Evolutionary conservation across 2,888 invertebrate species (phyloP).

Genomic region (Tetragonula carbonaria): DNA sequence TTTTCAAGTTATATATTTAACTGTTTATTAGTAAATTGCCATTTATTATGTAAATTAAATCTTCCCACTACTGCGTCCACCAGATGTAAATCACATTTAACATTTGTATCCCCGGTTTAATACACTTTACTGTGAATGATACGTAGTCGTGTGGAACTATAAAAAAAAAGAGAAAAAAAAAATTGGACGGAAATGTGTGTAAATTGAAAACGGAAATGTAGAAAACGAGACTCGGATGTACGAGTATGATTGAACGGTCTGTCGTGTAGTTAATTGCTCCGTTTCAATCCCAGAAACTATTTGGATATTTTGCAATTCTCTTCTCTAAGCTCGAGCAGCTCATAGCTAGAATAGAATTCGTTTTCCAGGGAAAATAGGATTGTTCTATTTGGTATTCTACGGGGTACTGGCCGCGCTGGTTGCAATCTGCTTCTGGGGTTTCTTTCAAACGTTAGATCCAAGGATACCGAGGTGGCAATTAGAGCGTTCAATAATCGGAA

Average conservation of each 20-base stretch:
- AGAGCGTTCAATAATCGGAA: constrained; percentile 94
- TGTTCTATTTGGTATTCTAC: constrained; percentile 98
- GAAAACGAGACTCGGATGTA: constrained; percentile 44
- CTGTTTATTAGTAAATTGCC: too few relatives aligned
- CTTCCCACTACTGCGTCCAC: too few relatives aligned
- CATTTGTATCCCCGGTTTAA: background rate
- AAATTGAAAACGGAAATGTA: constrained; percentile 46
- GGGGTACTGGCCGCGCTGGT: constrained; percentile 95
- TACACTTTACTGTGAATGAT: background rate
- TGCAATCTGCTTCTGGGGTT: constrained; percentile 97
- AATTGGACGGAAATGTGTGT: constrained; percentile 29
- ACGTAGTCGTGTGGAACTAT: background rate
- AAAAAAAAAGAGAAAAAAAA: background rate
- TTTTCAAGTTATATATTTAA: too few relatives aligned
- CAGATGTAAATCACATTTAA: background rate
- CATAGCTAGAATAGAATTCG: constrained; percentile 38
- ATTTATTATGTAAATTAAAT: too few relatives aligned
- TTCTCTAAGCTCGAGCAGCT: background rate
- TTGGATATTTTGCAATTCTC: background rate
- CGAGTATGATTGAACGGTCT: background rate
- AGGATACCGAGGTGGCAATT: constrained; percentile 95
- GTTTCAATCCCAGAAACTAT: background rate
- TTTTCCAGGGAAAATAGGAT: constrained; percentile 93
- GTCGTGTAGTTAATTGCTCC: constrained; percentile 10
- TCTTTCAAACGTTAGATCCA: constrained; percentile 95